A percentile compares a stretch with the other conserved stretches of the same genome.
These are phyloP conservation scores for Rhabdophis nuchalis DNA, from an alignment of 2,797 vertebrate species.

Conservation along the genomic window DNA sequence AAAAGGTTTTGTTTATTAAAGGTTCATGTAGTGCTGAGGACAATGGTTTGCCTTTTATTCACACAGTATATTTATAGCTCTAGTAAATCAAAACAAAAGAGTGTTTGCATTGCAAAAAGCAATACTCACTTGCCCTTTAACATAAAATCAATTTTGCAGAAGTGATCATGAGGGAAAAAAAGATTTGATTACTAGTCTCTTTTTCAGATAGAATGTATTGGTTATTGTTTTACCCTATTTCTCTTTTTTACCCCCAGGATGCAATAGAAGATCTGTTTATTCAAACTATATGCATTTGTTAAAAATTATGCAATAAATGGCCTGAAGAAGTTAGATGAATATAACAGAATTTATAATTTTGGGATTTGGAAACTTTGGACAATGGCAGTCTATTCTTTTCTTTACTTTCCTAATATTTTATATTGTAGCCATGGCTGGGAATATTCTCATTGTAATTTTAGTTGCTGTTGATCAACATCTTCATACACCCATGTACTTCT, in stretches of 20 bases:
- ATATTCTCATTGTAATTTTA: slow-evolving; percentile 45
- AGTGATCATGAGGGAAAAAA: not conserved
- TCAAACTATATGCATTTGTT: not conserved
- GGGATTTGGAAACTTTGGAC: slow-evolving; percentile 33
- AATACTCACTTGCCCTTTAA: not conserved
- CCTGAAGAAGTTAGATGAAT: slow-evolving; percentile 11
- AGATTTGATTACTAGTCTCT: not conserved
- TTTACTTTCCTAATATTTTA: slow-evolving; percentile 36
- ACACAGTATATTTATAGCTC: not conserved
- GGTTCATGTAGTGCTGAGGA: not conserved
- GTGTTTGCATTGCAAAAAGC: not conserved
- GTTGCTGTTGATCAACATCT: slow-evolving; percentile 26
- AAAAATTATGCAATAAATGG: not conserved
- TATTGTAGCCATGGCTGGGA: slow-evolving; percentile 38
- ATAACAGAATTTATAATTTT: slow-evolving; percentile 47
- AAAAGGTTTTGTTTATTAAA: not conserved
- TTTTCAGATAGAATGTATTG: not conserved
- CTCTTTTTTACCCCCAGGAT: not conserved
- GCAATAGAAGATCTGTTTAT: not conserved
- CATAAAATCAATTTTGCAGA: not conserved
- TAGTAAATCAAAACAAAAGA: not conserved
- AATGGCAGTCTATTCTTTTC: slow-evolving; percentile 34
- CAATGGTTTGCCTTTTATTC: not conserved
- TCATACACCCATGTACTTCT: slow-evolving; percentile 52
- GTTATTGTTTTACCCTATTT: not conserved